Conservation (phyloP, 2,113 vertebrate genomes). For the Dipodomys ordii region DNA sequence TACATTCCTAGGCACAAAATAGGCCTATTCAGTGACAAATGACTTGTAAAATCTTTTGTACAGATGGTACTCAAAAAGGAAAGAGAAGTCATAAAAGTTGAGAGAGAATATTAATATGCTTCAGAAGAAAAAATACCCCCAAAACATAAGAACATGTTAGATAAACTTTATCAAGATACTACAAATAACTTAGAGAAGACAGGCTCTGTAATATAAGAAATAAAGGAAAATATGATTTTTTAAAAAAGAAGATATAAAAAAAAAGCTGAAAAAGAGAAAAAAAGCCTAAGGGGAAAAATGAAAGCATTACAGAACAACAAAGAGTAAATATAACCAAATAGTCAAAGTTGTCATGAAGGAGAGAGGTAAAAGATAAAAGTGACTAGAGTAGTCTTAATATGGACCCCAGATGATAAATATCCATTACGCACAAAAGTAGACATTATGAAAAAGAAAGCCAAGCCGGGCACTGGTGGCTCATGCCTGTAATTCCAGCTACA, state of each 20-base stretch:
- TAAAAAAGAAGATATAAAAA: background rate
- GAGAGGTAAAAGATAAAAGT: background rate
- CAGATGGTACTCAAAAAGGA: background rate
- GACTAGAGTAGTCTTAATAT: background rate
- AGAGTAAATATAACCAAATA: background rate
- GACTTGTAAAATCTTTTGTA: background rate
- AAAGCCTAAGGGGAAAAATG: background rate
- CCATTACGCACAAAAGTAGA: rapidly evolving
- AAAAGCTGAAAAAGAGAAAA: background rate
- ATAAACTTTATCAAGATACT: background rate
- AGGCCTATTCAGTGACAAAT: background rate
- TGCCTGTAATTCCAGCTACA: too few species aligned
- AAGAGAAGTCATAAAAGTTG: background rate
- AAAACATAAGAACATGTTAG: background rate
- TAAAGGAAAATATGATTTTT: background rate
- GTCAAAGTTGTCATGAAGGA: background rate
- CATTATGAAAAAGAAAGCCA: background rate
- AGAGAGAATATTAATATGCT: background rate
- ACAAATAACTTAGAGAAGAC: background rate
- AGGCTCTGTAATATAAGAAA: background rate
- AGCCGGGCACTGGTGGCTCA: too few species aligned
- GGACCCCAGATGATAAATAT: background rate
- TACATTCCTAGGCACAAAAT: background rate
- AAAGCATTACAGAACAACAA: background rate
- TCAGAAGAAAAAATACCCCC: background rate